Percentiles rank a stretch among this genome's conserved stretches.
Conservation (phyloP, 2,888 invertebrate species). For the Coleophora flavipennella region DNA sequence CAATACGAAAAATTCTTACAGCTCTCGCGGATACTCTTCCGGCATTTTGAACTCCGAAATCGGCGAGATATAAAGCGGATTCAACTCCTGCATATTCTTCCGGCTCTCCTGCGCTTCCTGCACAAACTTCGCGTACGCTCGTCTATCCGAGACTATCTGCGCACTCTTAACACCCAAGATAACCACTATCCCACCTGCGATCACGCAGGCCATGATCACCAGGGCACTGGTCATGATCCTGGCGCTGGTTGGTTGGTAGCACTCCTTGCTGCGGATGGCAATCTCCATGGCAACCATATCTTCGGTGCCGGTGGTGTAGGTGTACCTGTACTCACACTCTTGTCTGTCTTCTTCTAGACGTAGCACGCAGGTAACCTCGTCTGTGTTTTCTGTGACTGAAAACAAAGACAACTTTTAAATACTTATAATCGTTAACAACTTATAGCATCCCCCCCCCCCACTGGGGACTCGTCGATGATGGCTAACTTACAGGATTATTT, state of each 20-base stretch:
- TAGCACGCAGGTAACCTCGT: conserved; percentile 43
- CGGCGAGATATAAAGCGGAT: conserved; percentile 77
- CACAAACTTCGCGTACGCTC: conserved; percentile 67
- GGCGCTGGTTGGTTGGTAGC: conserved; percentile 47
- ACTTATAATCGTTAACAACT: neutral
- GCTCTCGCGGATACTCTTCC: conserved; percentile 52
- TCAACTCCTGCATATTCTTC: conserved; percentile 53
- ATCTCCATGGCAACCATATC: conserved; percentile 45
- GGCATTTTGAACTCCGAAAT: conserved; percentile 71
- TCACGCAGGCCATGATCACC: conserved; percentile 53
- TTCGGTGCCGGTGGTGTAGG: conserved; percentile 40
- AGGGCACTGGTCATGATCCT: conserved; percentile 42
- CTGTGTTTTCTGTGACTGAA: conserved; percentile 27
- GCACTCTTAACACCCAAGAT: conserved; percentile 52
- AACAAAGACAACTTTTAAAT: neutral
- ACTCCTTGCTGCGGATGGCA: conserved; percentile 42
- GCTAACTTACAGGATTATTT: too few species aligned
- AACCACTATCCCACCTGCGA: conserved; percentile 56
- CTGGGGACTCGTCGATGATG: too few species aligned
- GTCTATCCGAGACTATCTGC: conserved; percentile 59
- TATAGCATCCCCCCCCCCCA: too few species aligned
- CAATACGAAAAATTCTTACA: too few species aligned
- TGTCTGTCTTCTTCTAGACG: conserved; percentile 34
- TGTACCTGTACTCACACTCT: conserved; percentile 56
- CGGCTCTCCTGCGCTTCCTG: conserved; percentile 55